Evolutionary conservation across 2,888 invertebrate species (phyloP), one percentile per base, ranked within the genome.

Genomic region (Octodonta nipae): DNA sequence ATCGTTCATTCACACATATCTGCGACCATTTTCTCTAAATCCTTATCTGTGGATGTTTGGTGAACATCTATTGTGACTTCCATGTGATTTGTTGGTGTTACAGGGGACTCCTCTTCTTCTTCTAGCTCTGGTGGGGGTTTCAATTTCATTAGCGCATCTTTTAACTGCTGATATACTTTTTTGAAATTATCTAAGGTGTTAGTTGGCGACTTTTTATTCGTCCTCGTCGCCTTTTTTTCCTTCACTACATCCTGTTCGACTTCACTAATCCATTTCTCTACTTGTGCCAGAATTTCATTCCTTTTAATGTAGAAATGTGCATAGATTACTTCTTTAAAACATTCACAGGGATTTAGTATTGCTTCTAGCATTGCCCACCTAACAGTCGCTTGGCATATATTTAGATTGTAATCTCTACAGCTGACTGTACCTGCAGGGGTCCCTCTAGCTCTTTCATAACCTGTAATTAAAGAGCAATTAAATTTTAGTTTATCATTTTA

Each of bases 351-450:
- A 64, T 83, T 83, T 37, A 81, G 67, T 45, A 93, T 75, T 60
- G 89, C 89, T 64, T 93, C 91, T 41, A 93, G 69, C 88, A 93
- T 92, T 42, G 88, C 92, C 92, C 91, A 93, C 56, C 87, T 79
- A 41, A 87, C 88, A 44, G 87, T 88, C 6, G 91, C 91, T 65
- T 91, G 88, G 62, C 86, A 82, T 53, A 93, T 89, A 65, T 91
- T 92, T 49, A 87, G 83, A 64, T 92, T 92, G 67, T 93, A 93
- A 65, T 92, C 91, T 51, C 82, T 75, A 42, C 88, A 88, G 55
- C 86, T 87, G 59, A 83, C 81, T 46, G 79, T 84, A 45, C 91
- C 92, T 13, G 81, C 77, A 38, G 84, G 78, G 20, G 89, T 87
- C 15, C 40, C 88, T 36, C 89, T 75, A 47, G 83, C 82, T 49